These are phyloP conservation scores for Drosophila jambulina DNA, from an alignment of 1,140 invertebrate species.

Conservation along the genomic window DNA sequence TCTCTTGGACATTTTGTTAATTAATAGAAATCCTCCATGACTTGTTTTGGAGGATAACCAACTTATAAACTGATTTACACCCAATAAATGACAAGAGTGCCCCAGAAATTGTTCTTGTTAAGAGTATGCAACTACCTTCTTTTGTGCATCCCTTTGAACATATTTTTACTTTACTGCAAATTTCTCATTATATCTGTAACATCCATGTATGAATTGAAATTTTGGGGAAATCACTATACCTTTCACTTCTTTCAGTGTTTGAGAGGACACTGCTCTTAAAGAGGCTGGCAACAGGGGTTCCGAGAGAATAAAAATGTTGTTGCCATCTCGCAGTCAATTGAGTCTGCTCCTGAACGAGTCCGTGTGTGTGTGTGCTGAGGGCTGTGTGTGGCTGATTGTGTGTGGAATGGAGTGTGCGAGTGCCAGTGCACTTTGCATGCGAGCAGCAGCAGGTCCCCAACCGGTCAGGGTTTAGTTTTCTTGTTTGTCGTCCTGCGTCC, in stretches of 20 bases:
- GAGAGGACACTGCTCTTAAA: background rate
- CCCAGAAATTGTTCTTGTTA: too few relatives aligned
- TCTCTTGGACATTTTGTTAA: too few relatives aligned
- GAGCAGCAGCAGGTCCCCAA: slow-evolving; percentile 45
- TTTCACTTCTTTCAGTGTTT: background rate
- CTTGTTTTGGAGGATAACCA: too few relatives aligned
- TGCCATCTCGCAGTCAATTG: slow-evolving; percentile 55
- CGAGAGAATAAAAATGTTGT: slow-evolving; percentile 46
- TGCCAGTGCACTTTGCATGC: slow-evolving; percentile 49
- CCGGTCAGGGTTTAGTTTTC: slow-evolving; percentile 54
- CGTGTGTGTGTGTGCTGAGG: background rate
- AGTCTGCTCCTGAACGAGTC: slow-evolving; percentile 26
- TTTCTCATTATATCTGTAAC: too few relatives aligned
- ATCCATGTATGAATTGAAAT: too few relatives aligned
- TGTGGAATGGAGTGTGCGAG: slow-evolving; percentile 4
- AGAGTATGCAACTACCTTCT: too few relatives aligned
- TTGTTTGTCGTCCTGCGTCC: slow-evolving; percentile 29
- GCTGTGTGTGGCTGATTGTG: slow-evolving; percentile 5
- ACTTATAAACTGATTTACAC: too few relatives aligned
- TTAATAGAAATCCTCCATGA: too few relatives aligned
- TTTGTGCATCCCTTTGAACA: too few relatives aligned
- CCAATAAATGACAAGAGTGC: too few relatives aligned
- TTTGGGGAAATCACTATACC: background rate
- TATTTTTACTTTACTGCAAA: too few relatives aligned
- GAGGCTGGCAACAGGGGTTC: slow-evolving; percentile 15